phyloP scores from a whole-genome alignment of 2,797 vertebrate species.

The Uromys caudimaculatus region DNA sequence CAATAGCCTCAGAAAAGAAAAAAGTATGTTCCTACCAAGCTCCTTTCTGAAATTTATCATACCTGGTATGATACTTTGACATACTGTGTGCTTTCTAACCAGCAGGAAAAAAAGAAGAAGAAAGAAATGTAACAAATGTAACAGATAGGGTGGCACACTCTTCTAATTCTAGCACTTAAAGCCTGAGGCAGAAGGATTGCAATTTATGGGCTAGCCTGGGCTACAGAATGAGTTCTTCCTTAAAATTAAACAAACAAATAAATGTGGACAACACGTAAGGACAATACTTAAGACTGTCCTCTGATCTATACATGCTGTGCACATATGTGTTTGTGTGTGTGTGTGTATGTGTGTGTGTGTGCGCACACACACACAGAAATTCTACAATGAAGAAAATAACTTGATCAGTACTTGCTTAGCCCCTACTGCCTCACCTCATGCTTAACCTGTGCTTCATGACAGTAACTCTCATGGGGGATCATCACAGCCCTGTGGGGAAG shows the following conservation, averaged over 20 bases:
- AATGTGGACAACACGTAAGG: not conserved
- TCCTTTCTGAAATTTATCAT: not conserved
- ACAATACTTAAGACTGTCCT: not conserved
- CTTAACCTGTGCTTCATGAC: not conserved
- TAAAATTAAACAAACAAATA: not conserved
- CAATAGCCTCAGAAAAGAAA: not conserved
- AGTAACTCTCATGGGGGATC: not conserved
- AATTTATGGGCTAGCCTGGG: not conserved
- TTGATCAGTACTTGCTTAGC: not conserved
- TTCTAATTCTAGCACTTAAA: not conserved
- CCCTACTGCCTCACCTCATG: not conserved
- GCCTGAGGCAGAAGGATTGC: not conserved
- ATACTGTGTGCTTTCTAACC: not conserved
- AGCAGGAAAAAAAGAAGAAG: not conserved
- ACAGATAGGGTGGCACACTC: not conserved
- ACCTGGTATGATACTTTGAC: not conserved
- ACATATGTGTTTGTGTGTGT: not conserved
- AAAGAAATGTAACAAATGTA: not conserved
- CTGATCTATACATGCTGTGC: not conserved
- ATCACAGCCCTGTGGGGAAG: not conserved
- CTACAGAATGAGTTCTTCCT: not conserved
- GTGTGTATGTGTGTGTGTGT: too few relatives aligned
- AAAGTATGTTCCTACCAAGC: not conserved
- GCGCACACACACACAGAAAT: not conserved
- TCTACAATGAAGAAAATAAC: conserved; percentile 13